Evolutionary conservation across 2,888 invertebrate species (phyloP).

Genomic region (Cheilosia scutellata): DNA sequence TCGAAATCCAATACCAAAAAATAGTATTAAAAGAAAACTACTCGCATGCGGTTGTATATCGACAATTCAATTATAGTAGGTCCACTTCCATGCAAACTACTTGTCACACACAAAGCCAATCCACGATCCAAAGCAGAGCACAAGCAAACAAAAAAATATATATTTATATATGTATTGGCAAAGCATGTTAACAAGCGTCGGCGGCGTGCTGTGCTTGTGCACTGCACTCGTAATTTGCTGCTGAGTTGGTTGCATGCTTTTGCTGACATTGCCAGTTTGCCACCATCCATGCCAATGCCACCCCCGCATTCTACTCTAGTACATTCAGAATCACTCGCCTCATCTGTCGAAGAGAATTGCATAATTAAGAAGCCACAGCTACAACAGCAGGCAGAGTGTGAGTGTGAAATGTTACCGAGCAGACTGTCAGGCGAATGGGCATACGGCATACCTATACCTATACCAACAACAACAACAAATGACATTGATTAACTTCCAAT

Average conservation of each 20-base stretch:
- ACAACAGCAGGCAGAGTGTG: slow-evolving; percentile 17
- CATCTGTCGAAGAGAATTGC: slow-evolving; percentile 44
- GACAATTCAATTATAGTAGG: slow-evolving; percentile 27
- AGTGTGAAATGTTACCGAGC: slow-evolving; percentile 23
- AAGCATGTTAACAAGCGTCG: slow-evolving; percentile 17
- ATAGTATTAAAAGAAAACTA: background rate
- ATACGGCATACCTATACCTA: background rate
- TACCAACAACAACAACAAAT: slow-evolving; percentile 7
- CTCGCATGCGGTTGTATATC: background rate
- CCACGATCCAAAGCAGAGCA: background rate
- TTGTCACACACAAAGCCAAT: slow-evolving; percentile 9
- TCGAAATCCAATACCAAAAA: slow-evolving; percentile 1
- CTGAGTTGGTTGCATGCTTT: slow-evolving; percentile 26
- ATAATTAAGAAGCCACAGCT: slow-evolving; percentile 30
- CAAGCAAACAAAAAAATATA: background rate
- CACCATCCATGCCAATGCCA: background rate
- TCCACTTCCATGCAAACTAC: slow-evolving; percentile 14
- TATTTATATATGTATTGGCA: background rate
- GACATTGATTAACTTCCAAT: slow-evolving; percentile 51
- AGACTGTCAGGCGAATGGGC: slow-evolving; percentile 32
- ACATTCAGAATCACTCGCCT: slow-evolving; percentile 33
- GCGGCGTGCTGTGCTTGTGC: slow-evolving; percentile 27
- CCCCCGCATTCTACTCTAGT: slow-evolving; percentile 13
- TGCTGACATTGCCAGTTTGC: slow-evolving; percentile 2
- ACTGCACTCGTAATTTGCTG: slow-evolving; percentile 33